Evolutionary conservation across 2,888 invertebrate genomes (phyloP).

Genomic region (Fragum whitleyi): DNA sequence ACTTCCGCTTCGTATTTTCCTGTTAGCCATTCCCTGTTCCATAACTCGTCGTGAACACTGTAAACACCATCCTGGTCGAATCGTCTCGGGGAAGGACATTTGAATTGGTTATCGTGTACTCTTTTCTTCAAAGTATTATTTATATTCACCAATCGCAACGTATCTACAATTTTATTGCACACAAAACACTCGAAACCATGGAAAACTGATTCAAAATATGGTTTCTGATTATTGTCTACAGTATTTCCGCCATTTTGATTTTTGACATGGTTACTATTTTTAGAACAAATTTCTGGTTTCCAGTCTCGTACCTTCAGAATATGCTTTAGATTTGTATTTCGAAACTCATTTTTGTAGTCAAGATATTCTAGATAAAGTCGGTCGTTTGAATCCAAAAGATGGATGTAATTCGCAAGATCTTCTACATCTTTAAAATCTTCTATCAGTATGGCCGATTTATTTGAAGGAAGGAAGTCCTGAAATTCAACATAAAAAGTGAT

Average conservation of each 20-base stretch:
- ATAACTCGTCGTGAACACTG: constrained; percentile 47
- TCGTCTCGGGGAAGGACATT: constrained; percentile 86
- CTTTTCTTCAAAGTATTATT: constrained; percentile 33
- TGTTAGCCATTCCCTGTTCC: constrained; percentile 58
- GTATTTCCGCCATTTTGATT: background rate
- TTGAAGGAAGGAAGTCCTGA: constrained; percentile 79
- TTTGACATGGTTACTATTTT: background rate
- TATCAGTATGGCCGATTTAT: constrained; percentile 76
- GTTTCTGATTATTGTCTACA: background rate
- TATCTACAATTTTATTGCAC: constrained; percentile 70
- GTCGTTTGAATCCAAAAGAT: constrained; percentile 76
- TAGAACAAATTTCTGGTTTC: constrained; percentile 56
- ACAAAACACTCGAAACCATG: constrained; percentile 80
- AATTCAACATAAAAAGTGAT: too few species aligned
- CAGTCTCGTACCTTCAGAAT: constrained; percentile 71
- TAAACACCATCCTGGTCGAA: constrained; percentile 72
- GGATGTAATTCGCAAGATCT: constrained; percentile 76
- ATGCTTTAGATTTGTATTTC: constrained; percentile 71
- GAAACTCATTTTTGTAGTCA: constrained; percentile 71
- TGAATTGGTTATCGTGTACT: constrained; percentile 84
- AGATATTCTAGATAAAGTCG: constrained; percentile 75
- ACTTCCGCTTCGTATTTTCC: constrained; percentile 58
- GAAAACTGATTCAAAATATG: constrained; percentile 55
- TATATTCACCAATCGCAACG: background rate
- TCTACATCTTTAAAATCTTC: constrained; percentile 77